Evolutionary conservation across 2,797 vertebrate genomes (phyloP), one percentile per base, ranked within the genome.

Genomic region (Anguilla anguilla): DNA sequence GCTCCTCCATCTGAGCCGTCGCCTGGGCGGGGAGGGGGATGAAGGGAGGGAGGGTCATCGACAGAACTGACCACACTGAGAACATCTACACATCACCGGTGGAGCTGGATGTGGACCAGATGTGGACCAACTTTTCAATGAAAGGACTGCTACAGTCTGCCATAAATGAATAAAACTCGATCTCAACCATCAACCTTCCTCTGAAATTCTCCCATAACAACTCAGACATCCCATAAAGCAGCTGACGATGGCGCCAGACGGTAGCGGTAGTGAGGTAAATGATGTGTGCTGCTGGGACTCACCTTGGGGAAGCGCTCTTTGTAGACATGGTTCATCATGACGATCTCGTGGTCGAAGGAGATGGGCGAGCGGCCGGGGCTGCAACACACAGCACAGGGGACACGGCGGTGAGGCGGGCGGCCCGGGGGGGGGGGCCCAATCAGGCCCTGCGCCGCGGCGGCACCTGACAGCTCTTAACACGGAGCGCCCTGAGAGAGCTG

Each of bases 321-420:
- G 96, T 99, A 99, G 83, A 99, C 98, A 94, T 99, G 98, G 95
- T 99, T 99, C 98, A 99, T 99, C 98, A 99, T 99, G 94, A 99
- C 96, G 90, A 99, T 99, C 96, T 99, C 98, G 92, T 98, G 97
- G 95, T 99, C 98, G 91, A 98, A 99, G 89, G 97, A 98, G 94
- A 98, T 95, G 0, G 98, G 98, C 64, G 97, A 99, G 86, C 98
- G 98, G 46, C 98, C 98, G 31, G 98, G 98, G 93, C 98, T 99
- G 91, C 7, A 88, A 90, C 19, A 22, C 28, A 86, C 5, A 88
- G 90, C 19, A 22, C 28, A 86, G 28, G 46, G 10, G 88, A 86
- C 6, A 82, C 25, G 85, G 59, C 85, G 0, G 83, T 85, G 25
- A 35, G 83, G 13, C 22, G 19, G 31, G 2, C 3, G 4, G 4